A percentile compares a stretch with the other conserved stretches of the same genome.
phyloP scores from a whole-genome alignment of 2,113 vertebrate species.

The Uria lomvia region DNA sequence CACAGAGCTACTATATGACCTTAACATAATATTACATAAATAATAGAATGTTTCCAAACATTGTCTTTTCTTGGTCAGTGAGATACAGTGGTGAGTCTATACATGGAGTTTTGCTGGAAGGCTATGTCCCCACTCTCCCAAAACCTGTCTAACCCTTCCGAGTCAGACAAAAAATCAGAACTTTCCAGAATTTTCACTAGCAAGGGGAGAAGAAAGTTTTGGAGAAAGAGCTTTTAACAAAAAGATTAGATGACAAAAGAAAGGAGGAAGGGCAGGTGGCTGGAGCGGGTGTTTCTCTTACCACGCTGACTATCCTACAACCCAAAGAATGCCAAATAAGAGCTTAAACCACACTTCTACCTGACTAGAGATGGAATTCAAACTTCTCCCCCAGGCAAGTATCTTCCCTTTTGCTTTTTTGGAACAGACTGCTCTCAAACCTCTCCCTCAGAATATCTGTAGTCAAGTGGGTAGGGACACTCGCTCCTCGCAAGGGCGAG shows the following conservation, averaged over 20 bases:
- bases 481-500: accelerated
- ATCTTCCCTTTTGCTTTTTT: not conserved
- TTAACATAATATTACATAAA: not conserved
- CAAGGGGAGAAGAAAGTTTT: not conserved
- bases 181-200: not conserved
- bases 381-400: not conserved
- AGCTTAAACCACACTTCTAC: not conserved
- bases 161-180: not conserved
- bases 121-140: not conserved
- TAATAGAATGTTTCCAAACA: not conserved
- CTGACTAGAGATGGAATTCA: not conserved
- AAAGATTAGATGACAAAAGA: not conserved
- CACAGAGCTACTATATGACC: not conserved
- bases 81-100: not conserved
- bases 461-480: not conserved
- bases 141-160: not conserved
- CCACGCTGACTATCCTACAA: not conserved
- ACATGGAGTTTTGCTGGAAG: not conserved
- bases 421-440: not conserved
- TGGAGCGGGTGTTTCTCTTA: not conserved
- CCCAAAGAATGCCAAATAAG: not conserved
- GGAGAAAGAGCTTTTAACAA: not conserved
- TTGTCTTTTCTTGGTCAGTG: not conserved
- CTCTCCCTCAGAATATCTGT: not conserved
- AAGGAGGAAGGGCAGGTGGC: not conserved